A percentile compares a stretch with the other conserved stretches of the same genome.
These are phyloP conservation scores for Pollachius pollachius DNA, from an alignment of 2,113 vertebrate species.

Conservation along the genomic window DNA sequence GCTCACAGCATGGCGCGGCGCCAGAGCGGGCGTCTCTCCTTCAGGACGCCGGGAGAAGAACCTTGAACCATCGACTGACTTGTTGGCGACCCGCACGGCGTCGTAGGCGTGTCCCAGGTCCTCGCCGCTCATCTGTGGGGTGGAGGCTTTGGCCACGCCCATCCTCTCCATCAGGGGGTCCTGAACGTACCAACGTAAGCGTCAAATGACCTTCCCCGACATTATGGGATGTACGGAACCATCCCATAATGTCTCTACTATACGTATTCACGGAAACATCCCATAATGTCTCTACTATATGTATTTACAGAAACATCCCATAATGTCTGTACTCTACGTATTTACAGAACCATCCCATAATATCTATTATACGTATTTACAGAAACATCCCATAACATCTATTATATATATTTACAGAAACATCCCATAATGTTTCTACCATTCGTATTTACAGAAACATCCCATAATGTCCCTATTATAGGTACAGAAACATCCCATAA, in stretches of 20 bases:
- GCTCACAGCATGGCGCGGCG: neutral
- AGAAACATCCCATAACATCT: no score
- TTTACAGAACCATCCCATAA: neutral
- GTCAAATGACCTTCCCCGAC: neutral
- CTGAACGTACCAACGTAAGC: constrained; percentile 29
- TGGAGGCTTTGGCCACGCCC: constrained; percentile 66
- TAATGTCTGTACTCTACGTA: no score
- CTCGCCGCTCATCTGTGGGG: constrained; percentile 58
- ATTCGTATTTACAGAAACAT: no score
- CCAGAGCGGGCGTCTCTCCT: no score
- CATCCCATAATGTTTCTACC: neutral
- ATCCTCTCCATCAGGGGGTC: constrained; percentile 65
- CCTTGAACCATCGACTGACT: constrained; percentile 57
- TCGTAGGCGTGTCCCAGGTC: constrained; percentile 73
- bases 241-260: neutral
- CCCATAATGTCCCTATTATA: neutral
- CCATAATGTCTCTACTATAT: neutral
- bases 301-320: neutral
- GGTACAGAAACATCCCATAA: neutral
- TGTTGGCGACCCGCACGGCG: constrained; percentile 76
- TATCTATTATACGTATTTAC: no score
- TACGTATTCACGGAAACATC: neutral
- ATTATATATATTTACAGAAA: neutral
- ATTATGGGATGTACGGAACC: neutral
- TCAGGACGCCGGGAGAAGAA: no score